Evolutionary conservation across 2,113 vertebrate species (phyloP).

Genomic region (Callorhinus ursinus): DNA sequence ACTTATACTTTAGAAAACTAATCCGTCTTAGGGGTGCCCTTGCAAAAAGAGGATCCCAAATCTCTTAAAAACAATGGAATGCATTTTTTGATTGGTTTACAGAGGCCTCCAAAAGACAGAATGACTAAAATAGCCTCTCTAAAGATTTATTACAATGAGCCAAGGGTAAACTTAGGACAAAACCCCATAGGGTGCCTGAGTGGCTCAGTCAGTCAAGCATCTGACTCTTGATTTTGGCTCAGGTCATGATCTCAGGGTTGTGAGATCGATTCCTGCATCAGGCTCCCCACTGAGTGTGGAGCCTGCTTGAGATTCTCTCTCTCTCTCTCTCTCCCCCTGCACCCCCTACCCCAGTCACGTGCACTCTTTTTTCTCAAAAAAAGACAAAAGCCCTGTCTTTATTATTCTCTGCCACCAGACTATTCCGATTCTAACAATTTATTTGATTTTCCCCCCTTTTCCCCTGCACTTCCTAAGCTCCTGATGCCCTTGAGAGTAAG

Average conservation of each 20-base stretch:
- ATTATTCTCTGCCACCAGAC: neutral
- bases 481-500: neutral
- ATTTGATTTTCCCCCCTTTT: neutral
- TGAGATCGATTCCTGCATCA: neutral
- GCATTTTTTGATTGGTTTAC: neutral
- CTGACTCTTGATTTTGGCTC: neutral
- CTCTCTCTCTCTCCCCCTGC: neutral
- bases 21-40: neutral
- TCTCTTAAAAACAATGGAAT: neutral
- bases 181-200: neutral
- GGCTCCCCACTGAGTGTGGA: neutral
- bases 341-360: neutral
- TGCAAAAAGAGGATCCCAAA: neutral
- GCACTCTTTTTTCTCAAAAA: neutral
- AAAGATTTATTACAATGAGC: neutral
- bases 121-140: neutral
- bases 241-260: neutral
- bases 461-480: neutral
- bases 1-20: neutral
- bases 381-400: neutral
- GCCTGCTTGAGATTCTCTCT: neutral
- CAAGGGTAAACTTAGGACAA: neutral
- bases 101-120: neutral
- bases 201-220: neutral
- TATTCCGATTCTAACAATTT: neutral